phyloP scores from a whole-genome alignment of 2,888 invertebrate species.

The Euspilapteryx auroguttella region DNA sequence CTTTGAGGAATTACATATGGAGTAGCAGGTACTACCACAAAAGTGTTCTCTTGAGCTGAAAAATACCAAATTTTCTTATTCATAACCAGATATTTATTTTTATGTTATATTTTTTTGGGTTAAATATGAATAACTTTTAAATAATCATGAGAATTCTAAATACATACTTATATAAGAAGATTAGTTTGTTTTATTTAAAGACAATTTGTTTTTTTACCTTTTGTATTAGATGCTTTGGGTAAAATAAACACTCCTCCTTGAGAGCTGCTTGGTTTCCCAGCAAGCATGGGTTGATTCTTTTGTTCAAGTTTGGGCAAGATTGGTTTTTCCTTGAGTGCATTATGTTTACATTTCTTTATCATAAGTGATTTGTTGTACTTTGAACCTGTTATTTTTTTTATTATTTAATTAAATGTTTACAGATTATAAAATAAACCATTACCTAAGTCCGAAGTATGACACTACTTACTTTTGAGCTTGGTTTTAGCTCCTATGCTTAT shows the following conservation, averaged over 20 bases:
- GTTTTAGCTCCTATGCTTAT: conserved; percentile 23
- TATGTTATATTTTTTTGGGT: too few species aligned
- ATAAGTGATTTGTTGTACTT: conserved; percentile 20
- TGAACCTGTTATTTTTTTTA: conserved; percentile 1
- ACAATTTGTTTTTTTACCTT: conserved; percentile 30
- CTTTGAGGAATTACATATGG: conserved; percentile 49
- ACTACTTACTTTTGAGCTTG: conserved; percentile 28
- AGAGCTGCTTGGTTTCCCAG: too few species aligned
- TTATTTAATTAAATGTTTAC: too few species aligned
- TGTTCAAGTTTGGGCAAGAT: too few species aligned
- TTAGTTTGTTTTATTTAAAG: too few species aligned
- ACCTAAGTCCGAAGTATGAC: too few species aligned
- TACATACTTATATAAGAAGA: too few species aligned
- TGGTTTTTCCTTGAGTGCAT: conserved; percentile 14
- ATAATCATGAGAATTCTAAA: too few species aligned
- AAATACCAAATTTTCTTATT: conserved; percentile 10
- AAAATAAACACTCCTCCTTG: too few species aligned
- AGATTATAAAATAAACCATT: too few species aligned
- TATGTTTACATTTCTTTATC: conserved; percentile 23
- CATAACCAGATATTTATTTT: conserved; percentile 1
- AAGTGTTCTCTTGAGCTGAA: conserved; percentile 38
- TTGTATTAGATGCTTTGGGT: conserved; percentile 27
- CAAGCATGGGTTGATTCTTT: too few species aligned
- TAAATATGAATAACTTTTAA: too few species aligned
- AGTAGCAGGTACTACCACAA: conserved; percentile 41